Conservation (phyloP, 1,140 invertebrate species). For the Sesamia nonagrioides region DNA sequence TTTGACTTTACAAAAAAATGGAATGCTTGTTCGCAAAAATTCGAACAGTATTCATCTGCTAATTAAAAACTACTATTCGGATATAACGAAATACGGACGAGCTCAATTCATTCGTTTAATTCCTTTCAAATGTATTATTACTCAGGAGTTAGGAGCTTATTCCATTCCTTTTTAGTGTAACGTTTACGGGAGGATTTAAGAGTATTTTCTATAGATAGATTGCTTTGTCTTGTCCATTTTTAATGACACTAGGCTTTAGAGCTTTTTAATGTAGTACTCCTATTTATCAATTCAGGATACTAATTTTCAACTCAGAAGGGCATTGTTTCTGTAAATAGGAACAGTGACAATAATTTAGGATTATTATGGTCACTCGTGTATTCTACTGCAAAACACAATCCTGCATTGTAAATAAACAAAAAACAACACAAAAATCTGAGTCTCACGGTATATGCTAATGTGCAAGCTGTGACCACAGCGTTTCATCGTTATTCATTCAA, state of each 20-base stretch:
- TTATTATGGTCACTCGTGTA: no score
- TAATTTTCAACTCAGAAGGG: neutral
- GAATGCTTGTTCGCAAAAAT: neutral
- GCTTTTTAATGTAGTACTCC: no score
- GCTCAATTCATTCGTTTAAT: neutral
- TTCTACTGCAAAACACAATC: constrained; percentile 5
- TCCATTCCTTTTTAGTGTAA: neutral
- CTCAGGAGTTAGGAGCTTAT: neutral
- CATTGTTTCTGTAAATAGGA: no score
- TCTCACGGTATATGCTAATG: constrained; percentile 36
- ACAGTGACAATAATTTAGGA: no score
- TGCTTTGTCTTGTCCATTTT: no score
- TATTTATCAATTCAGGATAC: no score
- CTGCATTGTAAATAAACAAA: constrained; percentile 6
- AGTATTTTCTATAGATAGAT: no score
- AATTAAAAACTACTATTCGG: neutral
- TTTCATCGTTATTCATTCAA: constrained; percentile 48
- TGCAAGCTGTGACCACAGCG: constrained; percentile 39
- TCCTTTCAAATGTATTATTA: neutral
- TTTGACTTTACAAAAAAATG: neutral
- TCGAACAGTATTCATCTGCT: neutral
- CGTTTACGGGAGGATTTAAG: no score
- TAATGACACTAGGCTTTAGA: no score
- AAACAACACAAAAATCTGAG: constrained; percentile 5
- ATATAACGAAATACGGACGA: neutral